phyloP scores from a whole-genome alignment of 2,113 vertebrate species.

The Conger conger region DNA sequence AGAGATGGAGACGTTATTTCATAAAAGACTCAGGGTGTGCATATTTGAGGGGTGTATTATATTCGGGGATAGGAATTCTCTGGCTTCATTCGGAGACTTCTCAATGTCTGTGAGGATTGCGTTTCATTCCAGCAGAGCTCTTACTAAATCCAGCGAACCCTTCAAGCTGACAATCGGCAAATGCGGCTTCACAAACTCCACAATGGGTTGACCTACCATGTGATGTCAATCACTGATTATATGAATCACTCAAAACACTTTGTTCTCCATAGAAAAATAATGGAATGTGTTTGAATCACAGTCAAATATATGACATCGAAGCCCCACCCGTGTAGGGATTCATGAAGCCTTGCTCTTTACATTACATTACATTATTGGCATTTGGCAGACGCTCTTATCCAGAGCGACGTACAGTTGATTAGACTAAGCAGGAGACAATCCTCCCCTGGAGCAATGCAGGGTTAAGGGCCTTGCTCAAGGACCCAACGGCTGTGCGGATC shows the following conservation, averaged over 20 bases:
- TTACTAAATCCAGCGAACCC: neutral
- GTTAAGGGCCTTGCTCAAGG: no score
- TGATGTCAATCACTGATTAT: neutral
- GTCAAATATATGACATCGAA: neutral
- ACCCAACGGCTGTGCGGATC: no score
- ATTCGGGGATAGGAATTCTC: no score
- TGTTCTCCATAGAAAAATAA: neutral
- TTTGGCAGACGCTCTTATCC: no score
- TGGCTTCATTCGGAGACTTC: neutral
- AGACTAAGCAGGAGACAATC: no score
- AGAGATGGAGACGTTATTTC: neutral
- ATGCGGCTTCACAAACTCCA: neutral
- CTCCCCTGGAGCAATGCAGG: no score
- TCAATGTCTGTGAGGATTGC: neutral
- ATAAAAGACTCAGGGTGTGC: neutral
- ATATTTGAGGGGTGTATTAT: neutral
- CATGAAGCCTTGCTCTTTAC: neutral
- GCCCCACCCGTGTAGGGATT: neutral
- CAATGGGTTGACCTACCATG: neutral
- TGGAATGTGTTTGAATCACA: neutral
- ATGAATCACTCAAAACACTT: neutral
- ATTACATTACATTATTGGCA: no score
- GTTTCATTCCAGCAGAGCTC: neutral
- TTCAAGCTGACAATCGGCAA: neutral
- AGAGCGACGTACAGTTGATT: no score